These are phyloP conservation scores for Lepus timidus DNA, from an alignment of 2,113 vertebrate genomes.

Conservation along the genomic window DNA sequence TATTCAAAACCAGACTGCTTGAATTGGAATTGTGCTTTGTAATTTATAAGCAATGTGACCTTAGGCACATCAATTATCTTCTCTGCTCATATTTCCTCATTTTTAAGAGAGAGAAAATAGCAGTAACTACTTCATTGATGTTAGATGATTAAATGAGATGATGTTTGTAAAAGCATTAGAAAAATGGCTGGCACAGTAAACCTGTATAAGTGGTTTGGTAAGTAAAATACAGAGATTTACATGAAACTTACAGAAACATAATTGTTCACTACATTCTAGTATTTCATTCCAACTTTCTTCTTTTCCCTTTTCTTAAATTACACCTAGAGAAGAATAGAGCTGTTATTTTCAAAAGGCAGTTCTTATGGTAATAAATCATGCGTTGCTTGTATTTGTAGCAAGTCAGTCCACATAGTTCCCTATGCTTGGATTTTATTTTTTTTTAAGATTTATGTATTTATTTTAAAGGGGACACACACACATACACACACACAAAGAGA, in stretches of 20 bases:
- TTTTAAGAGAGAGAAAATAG: neutral
- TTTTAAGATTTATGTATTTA: no score
- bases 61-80: neutral
- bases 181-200: neutral
- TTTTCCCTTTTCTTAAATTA: conserved; percentile 36
- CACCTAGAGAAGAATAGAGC: neutral
- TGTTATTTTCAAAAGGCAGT: conserved; percentile 19
- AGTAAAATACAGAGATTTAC: neutral
- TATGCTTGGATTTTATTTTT: neutral
- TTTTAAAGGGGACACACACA: no score
- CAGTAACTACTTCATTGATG: neutral
- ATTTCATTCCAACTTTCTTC: neutral
- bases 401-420: neutral
- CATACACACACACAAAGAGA: no score
- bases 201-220: neutral
- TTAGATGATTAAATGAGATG: neutral
- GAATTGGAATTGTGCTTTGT: neutral
- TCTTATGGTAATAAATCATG: neutral
- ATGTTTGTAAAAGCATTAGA: conserved; percentile 9
- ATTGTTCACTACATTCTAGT: neutral
- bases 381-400: neutral
- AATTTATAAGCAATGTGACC: neutral
- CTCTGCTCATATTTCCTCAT: neutral
- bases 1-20: neutral
- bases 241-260: neutral